Evolutionary conservation across 2,113 vertebrate species (phyloP), one percentile per base, ranked within the genome.

Genomic region (Trichechus manatus): DNA sequence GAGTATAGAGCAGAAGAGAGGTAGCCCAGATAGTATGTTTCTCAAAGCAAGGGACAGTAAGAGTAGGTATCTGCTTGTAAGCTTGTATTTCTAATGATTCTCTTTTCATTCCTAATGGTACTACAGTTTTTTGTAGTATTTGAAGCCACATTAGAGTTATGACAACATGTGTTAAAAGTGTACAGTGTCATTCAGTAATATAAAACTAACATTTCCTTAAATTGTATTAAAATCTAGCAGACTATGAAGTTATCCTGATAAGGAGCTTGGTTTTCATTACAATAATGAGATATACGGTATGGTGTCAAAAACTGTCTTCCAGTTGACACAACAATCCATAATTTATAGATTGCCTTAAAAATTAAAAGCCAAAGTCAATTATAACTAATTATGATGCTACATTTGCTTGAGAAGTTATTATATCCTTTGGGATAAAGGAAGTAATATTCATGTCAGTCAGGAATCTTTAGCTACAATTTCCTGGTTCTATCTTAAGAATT

Each of bases 311-410:
- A 98, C 98, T 98, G 98, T 98, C 97, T 98, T 97, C 96, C 96
- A 95, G 96, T 98, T 98, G 98, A 98, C 96, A 98, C 96, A 98
- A 97, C 87, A 97, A 98, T 98, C 98, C 97, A 98, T 98, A 98
- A 98, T 98, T 98, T 98, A 98, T 98, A 97, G 98, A 98, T 98
- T 98, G 93, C 96, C 97, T 98, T 97, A 98, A 98, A 98, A 98
- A 98, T 98, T 98, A 98, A 98, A 98, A 98, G 97, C 98, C 98
- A 92, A 97, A 98, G 97, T 98, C 98, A 98, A 98, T 98, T 99
- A 98, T 96, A 98, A 95, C 96, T 98, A 98, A 98, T 98, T 98
- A 98, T 98, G 97, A 98, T 97, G 97, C 97, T 98, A 92, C 97
- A 94, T 98, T 98, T 98, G 96, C 98, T 96, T 72, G 88, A 98